Percentiles rank a stretch among this genome's conserved stretches.
phyloP scores from a whole-genome alignment of 2,888 invertebrate species.

The Blastobasis adustella region DNA sequence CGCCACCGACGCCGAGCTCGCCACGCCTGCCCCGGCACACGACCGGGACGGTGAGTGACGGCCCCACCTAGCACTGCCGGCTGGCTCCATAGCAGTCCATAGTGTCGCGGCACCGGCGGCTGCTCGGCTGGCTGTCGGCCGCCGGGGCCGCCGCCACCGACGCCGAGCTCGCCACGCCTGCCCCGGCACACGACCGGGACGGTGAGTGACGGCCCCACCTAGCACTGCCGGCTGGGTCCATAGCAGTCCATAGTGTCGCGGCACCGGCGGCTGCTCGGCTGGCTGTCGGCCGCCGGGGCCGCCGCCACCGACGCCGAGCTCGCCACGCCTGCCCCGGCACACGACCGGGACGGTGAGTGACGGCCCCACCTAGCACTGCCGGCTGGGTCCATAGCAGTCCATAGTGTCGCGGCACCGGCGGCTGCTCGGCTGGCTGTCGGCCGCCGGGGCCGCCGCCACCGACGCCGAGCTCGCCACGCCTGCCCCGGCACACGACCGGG shows the following conservation, averaged over 20 bases:
- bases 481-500: slow-evolving; percentile 27
- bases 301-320: slow-evolving; percentile 43
- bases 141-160: slow-evolving; percentile 40
- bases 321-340: slow-evolving; percentile 20
- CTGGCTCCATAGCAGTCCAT: slow-evolving; percentile 29
- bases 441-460: slow-evolving; percentile 33
- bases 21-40: slow-evolving; percentile 24
- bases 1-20: slow-evolving; percentile 41
- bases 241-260: slow-evolving; percentile 36
- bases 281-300: slow-evolving; percentile 38
- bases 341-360: slow-evolving; percentile 46
- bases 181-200: slow-evolving; percentile 31
- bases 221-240: too few relatives aligned
- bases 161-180: slow-evolving; percentile 31
- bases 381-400: too few relatives aligned
- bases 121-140: slow-evolving; percentile 42
- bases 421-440: slow-evolving; percentile 43
- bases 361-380: too few relatives aligned
- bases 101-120: slow-evolving; percentile 40
- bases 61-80: too few relatives aligned
- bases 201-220: slow-evolving; percentile 32
- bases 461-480: slow-evolving; percentile 38
- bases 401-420: slow-evolving; percentile 23
- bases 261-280: slow-evolving; percentile 39
- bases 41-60: slow-evolving; percentile 39